Conservation (phyloP, 1,140 invertebrate genomes). For the Hypothenemus hampei region DNA sequence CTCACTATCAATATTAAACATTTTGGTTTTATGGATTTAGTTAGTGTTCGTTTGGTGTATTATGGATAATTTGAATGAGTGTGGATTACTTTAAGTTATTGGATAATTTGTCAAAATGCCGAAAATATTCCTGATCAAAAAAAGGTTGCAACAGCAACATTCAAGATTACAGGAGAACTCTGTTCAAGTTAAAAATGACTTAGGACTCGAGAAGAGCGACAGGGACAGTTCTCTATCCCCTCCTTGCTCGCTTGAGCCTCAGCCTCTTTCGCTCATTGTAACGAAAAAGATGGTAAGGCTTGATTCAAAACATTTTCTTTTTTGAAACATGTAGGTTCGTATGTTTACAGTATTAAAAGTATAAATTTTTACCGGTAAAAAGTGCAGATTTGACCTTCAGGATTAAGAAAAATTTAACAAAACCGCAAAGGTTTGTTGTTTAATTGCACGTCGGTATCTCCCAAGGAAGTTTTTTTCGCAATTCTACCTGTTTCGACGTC, state of each 20-base stretch:
- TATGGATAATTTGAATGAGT: constrained; percentile 3
- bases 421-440: constrained; percentile 13
- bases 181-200: constrained; percentile 37
- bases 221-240: constrained; percentile 4
- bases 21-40: constrained; percentile 1
- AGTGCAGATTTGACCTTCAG: constrained; percentile 6
- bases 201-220: constrained; percentile 34
- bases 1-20: not conserved
- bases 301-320: not conserved
- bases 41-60: constrained; percentile 1
- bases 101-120: constrained; percentile 59
- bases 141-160: constrained; percentile 83
- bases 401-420: constrained; percentile 1
- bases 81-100: too few species aligned
- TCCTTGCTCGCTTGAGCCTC: constrained; percentile 45
- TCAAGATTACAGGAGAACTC: constrained; percentile 69
- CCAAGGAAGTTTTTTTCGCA: constrained; percentile 12
- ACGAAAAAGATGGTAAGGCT: constrained; percentile 48
- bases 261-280: constrained; percentile 56
- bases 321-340: not conserved
- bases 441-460: constrained; percentile 11
- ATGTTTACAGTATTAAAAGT: too few species aligned
- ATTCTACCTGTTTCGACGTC: constrained; percentile 1
- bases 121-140: constrained; percentile 86
- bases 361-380: constrained; percentile 11